These are phyloP conservation scores for Amphiprion clarkii DNA, from an alignment of 2,797 vertebrate genomes.

Conservation along the genomic window DNA sequence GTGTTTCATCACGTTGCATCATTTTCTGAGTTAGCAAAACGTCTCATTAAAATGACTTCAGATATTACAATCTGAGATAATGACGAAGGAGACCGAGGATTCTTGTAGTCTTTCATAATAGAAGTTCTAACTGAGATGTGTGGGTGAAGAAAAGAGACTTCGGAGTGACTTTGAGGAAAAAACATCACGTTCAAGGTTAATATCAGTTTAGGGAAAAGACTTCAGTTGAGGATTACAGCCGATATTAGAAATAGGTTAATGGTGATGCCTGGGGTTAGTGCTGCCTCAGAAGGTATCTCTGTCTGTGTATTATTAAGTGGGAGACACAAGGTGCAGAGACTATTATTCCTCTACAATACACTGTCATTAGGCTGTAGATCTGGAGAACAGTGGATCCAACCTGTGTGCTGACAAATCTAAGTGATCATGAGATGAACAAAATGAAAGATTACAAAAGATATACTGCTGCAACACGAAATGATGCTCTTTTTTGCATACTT, in stretches of 20 bases:
- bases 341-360: not conserved
- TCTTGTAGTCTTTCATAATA: constrained; percentile 21
- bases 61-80: constrained; percentile 15
- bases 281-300: not conserved
- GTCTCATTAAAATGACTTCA: constrained; percentile 41
- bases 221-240: constrained; percentile 2
- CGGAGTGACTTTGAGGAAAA: not conserved
- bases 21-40: constrained; percentile 45
- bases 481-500: not conserved
- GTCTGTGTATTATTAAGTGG: not conserved
- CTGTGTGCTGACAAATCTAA: not conserved
- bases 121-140: not conserved
- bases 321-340: not conserved
- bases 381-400: not conserved
- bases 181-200: constrained; percentile 11
- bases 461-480: not conserved
- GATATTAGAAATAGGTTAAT: constrained; percentile 23
- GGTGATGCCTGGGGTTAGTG: constrained; percentile 15
- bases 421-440: not conserved
- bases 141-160: not conserved
- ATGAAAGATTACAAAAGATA: not conserved
- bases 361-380: not conserved
- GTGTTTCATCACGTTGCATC: constrained; percentile 64
- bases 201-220: constrained; percentile 31
- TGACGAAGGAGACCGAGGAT: constrained; percentile 4